Base-by-base conservation (phyloP, 2,888 invertebrate genomes). In the Unio pictorum region DNA sequence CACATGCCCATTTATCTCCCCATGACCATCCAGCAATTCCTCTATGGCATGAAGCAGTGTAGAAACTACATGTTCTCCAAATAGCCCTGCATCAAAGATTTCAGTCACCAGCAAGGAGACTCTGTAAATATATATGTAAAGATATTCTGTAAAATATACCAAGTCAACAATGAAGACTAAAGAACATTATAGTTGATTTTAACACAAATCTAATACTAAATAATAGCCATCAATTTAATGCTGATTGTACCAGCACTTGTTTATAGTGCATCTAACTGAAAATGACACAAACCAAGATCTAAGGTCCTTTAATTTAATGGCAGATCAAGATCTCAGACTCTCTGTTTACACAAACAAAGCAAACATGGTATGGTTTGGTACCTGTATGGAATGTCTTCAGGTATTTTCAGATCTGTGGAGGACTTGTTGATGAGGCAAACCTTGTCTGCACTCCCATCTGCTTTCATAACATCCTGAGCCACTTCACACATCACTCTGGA, bases 11-110 rank as follows among this genome's bases (percentile, higher is more conserved):
- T 45, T 45, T 45, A 45, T 45, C 45, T 45, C 45, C 45, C 45
- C 45, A 15, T 45, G 45, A 45, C 8, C 15, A 15, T 11, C 15
- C 45, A 45, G 45, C 45, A 45, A 45, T 45, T 45, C 11, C 45
- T 45, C 45, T 45, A 45, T 3, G 8, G 95, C 95, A 90, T 95
- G 94, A 60, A 92, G 73, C 60, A 89, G 89, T 26, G 93, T 93
- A 78, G 93, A 91, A 61, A 95, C 87, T 56, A 94, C 92, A 81
- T 93, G 92, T 89, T 95, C 95, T 1, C 95, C 95, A 88, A 95
- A 93, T 45, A 95, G 87, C 0, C 94, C 95, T 64, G 94, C 93
- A 91, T 95, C 95, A 91, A 95, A 94, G 75, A 94, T 93, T 90
- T 96, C 95, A 4, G 94, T 95, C 0, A 95, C 92, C 67, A 95